Percentiles rank a stretch among this genome's conserved stretches.
These are phyloP conservation scores for Luidia sarsii DNA, from an alignment of 53 echinoderm and acorn worm genomes.

Conservation along the genomic window DNA sequence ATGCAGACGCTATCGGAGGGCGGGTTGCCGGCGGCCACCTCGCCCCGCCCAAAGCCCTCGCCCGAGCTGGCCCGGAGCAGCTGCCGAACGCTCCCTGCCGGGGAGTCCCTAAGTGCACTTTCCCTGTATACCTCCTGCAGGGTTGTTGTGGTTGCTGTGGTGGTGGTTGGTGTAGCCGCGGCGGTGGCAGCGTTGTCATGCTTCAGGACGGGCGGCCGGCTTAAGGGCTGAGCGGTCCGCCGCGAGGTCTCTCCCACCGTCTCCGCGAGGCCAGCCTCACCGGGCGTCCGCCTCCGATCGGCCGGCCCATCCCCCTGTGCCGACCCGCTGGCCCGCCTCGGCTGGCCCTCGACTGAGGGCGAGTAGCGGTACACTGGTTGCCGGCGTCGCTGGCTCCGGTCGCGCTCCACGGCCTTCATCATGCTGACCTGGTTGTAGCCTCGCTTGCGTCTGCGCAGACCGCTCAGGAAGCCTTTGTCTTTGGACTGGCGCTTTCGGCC, in stretches of 20 bases:
- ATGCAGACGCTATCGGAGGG: conserved; percentile 19
- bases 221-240: background rate
- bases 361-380: conserved; percentile 86
- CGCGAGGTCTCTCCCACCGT: background rate
- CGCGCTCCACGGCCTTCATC: conserved; percentile 86
- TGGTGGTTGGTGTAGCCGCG: conserved; percentile 23
- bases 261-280: background rate
- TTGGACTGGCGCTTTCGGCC: conserved; percentile 45
- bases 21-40: background rate
- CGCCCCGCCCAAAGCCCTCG: background rate
- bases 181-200: conserved; percentile 1
- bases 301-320: too few relatives aligned
- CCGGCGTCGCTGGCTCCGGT: conserved; percentile 71
- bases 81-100: background rate
- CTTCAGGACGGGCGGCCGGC: conserved; percentile 20
- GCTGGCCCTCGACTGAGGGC: conserved; percentile 15
- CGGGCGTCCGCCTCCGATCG: background rate
- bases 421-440: conserved; percentile 66
- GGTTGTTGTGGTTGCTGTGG: conserved; percentile 21
- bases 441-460: conserved; percentile 63
- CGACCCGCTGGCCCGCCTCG: conserved; percentile 6
- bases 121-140: conserved; percentile 56
- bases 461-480: conserved; percentile 61
- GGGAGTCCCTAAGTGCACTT: conserved; percentile 51
- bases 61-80: background rate